A percentile compares a stretch with the other conserved stretches of the same genome.
Evolutionary conservation across 1,140 invertebrate genomes (phyloP).

Genomic region (Asobara japonica): DNA sequence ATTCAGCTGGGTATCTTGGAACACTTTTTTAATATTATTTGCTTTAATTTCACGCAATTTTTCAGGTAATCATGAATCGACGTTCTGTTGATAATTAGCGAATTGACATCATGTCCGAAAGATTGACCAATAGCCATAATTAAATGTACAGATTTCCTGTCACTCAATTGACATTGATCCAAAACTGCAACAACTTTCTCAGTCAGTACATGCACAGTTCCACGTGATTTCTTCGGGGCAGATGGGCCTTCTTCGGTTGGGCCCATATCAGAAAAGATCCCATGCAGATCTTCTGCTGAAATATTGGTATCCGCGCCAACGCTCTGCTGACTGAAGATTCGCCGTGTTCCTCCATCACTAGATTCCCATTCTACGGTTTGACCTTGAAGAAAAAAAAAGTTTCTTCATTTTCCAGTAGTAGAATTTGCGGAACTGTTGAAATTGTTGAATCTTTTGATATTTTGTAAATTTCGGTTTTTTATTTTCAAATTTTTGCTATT

Average conservation of each 20-base stretch:
- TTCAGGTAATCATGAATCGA: conserved; percentile 32
- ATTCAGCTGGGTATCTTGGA: conserved; percentile 28
- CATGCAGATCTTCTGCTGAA: neutral
- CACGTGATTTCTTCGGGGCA: conserved; percentile 19
- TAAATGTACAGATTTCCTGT: conserved; percentile 35
- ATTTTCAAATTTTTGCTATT: no score
- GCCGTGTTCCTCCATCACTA: no score
- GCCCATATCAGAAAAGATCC: neutral
- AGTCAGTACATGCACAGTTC: conserved; percentile 19
- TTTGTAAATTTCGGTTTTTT: no score
- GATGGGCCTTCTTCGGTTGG: neutral
- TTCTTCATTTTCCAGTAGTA: no score
- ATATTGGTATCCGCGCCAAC: neutral
- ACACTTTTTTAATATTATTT: conserved; percentile 35
- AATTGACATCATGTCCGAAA: conserved; percentile 28
- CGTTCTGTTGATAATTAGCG: conserved; percentile 34
- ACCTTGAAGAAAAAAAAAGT: no score
- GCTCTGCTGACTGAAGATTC: neutral
- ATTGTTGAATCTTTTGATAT: no score
- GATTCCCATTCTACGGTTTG: no score
- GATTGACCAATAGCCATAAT: conserved; percentile 24
- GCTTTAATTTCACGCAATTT: conserved; percentile 33
- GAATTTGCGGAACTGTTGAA: no score
- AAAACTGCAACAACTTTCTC: conserved; percentile 20
- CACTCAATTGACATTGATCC: conserved; percentile 35